phyloP scores from a whole-genome alignment of 1,140 invertebrate species.

The Armadillidium nasatum region DNA sequence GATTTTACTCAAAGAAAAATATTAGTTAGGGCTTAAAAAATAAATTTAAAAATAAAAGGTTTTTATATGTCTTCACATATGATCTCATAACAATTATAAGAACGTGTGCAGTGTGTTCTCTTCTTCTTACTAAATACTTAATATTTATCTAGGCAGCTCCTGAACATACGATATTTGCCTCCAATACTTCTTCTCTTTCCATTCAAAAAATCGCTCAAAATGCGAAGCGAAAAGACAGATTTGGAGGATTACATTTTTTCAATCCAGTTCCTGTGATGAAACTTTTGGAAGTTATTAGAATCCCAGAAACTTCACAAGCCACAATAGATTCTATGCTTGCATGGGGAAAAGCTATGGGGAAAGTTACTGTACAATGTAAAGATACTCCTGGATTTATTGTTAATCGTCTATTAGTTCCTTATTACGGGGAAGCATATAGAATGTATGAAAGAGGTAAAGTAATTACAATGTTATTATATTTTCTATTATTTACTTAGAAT shows the following conservation, averaged over 20 bases:
- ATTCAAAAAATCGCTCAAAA: slow-evolving; percentile 72
- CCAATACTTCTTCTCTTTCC: slow-evolving; percentile 82
- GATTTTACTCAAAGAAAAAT: too few relatives aligned
- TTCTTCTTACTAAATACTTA: too few relatives aligned
- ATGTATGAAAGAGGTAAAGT: slow-evolving; percentile 68
- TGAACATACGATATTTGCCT: slow-evolving; percentile 62
- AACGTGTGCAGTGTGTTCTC: too few relatives aligned
- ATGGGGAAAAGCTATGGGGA: slow-evolving; percentile 74
- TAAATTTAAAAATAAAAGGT: too few relatives aligned
- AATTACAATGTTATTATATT: slow-evolving; percentile 55
- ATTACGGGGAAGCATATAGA: slow-evolving; percentile 67
- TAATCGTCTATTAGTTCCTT: slow-evolving; percentile 69
- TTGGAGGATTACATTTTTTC: slow-evolving; percentile 85
- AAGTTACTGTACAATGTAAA: slow-evolving; percentile 72
- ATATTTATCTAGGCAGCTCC: too few relatives aligned
- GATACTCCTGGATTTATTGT: slow-evolving; percentile 84
- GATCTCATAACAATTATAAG: too few relatives aligned
- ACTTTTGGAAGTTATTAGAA: slow-evolving; percentile 63
- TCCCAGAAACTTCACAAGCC: slow-evolving; percentile 65
- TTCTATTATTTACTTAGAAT: too few relatives aligned
- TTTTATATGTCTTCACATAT: too few relatives aligned
- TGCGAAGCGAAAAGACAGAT: slow-evolving; percentile 56
- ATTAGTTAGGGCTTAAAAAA: too few relatives aligned
- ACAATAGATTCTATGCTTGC: slow-evolving; percentile 66
- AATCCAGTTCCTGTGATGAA: slow-evolving; percentile 91